Conservation (phyloP, 2,113 vertebrate species). For the Caranx melampygus region DNA sequence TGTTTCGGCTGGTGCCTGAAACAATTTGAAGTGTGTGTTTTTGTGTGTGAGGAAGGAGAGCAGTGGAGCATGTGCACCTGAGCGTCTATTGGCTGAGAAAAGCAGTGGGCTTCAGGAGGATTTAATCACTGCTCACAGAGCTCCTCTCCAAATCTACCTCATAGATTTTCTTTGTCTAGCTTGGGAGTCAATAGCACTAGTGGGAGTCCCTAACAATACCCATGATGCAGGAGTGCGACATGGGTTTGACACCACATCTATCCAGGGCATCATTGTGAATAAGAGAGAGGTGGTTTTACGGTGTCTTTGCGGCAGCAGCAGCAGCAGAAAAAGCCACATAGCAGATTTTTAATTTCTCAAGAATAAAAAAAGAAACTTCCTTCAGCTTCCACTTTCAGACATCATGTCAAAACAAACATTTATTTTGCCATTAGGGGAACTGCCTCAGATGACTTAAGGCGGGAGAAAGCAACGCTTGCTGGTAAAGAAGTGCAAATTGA, state of each 20-base stretch:
- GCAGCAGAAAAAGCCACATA: slow-evolving; percentile 10
- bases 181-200: neutral
- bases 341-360: slow-evolving; percentile 11
- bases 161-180: slow-evolving; percentile 27
- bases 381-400: slow-evolving; percentile 1
- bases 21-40: neutral
- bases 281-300: neutral
- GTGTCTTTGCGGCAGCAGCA: neutral
- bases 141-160: slow-evolving; percentile 12
- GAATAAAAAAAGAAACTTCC: neutral
- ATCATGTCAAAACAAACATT: slow-evolving; percentile 37
- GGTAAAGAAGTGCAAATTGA: slow-evolving; percentile 23
- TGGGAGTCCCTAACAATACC: slow-evolving; percentile 3
- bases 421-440: slow-evolving; percentile 31
- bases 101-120: neutral
- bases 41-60: slow-evolving; percentile 3
- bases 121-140: slow-evolving; percentile 6
- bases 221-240: neutral
- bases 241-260: neutral
- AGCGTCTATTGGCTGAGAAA: slow-evolving; percentile 4
- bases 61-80: neutral
- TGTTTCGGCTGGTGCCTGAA: slow-evolving; percentile 17
- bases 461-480: neutral
- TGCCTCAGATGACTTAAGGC: slow-evolving; percentile 9
- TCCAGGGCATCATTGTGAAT: neutral